These are phyloP conservation scores for Cricetomys ansorgei DNA, from an alignment of 2,113 vertebrate species.

Conservation along the genomic window DNA sequence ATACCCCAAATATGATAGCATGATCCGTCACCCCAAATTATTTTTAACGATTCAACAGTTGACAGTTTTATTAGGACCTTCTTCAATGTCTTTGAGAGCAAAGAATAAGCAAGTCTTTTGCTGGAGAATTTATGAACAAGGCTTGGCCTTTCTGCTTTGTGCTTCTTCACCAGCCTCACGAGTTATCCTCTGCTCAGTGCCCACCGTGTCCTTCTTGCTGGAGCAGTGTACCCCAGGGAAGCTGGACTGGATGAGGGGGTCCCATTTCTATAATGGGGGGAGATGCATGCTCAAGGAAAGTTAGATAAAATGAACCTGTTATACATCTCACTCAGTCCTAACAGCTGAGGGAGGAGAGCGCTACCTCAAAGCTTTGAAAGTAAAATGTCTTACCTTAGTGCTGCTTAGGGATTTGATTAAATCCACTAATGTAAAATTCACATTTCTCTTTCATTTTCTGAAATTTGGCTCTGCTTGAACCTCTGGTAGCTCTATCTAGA, in stretches of 20 bases:
- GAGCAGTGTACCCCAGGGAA: not conserved
- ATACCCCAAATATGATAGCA: not conserved
- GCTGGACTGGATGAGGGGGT: not conserved
- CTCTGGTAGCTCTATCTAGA: not conserved
- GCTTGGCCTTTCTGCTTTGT: not conserved
- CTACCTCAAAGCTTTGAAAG: not conserved
- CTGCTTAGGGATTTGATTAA: not conserved
- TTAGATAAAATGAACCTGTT: not conserved
- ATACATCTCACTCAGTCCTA: not conserved
- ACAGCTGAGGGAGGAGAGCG: not conserved
- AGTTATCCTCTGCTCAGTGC: not conserved
- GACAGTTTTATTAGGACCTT: conserved; percentile 59
- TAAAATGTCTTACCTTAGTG: not conserved
- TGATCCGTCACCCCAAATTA: conserved; percentile 40
- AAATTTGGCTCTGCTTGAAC: not conserved
- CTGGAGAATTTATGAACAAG: not conserved
- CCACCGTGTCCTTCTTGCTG: not conserved
- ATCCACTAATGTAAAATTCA: not conserved
- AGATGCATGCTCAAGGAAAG: not conserved
- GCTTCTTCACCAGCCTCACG: not conserved
- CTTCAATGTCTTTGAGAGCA: conserved; percentile 19
- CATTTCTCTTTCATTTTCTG: not conserved
- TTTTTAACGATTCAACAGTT: conserved; percentile 36
- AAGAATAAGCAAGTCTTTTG: not conserved
- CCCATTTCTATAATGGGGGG: not conserved